These are phyloP conservation scores for Caenorhabditis elegans DNA, from an alignment of 1,140 invertebrate species.

Conservation along the genomic window DNA sequence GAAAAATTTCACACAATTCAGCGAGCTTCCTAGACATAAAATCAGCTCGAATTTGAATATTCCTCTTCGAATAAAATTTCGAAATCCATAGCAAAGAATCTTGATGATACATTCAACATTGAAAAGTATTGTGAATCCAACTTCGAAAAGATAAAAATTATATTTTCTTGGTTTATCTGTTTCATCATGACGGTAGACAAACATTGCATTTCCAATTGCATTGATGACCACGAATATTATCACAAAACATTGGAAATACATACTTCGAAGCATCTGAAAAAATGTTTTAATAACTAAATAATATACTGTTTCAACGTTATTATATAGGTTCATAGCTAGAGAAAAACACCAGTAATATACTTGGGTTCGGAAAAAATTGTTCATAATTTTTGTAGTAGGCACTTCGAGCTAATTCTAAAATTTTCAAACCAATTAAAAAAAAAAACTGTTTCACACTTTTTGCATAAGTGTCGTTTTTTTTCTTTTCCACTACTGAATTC, in stretches of 20 bases:
- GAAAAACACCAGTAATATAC: too few relatives aligned
- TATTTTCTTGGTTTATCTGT: conserved; percentile 73
- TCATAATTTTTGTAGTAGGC: too few relatives aligned
- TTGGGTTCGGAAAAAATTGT: too few relatives aligned
- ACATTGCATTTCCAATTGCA: conserved; percentile 89
- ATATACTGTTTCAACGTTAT: too few relatives aligned
- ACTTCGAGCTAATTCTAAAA: too few relatives aligned
- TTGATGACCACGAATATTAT: conserved; percentile 91
- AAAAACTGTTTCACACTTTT: too few relatives aligned
- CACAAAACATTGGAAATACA: conserved; percentile 80
- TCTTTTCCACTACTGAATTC: too few relatives aligned
- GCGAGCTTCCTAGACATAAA: conserved; percentile 86
- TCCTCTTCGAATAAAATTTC: conserved; percentile 89
- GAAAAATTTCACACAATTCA: conserved; percentile 86
- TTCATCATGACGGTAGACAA: conserved; percentile 90
- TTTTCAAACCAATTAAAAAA: too few relatives aligned
- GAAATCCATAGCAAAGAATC: conserved; percentile 92
- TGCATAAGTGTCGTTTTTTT: too few relatives aligned
- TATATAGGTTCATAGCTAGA: too few relatives aligned
- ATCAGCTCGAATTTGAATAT: conserved; percentile 97
- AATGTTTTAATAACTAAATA: too few relatives aligned
- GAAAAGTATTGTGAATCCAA: conserved; percentile 77
- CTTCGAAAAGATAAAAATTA: conserved; percentile 89
- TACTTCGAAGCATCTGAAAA: conserved; percentile 78
- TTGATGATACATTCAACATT: conserved; percentile 94